These are phyloP conservation scores for Pseudococcus longispinus DNA, from an alignment of 2,888 invertebrate genomes.

Conservation along the genomic window DNA sequence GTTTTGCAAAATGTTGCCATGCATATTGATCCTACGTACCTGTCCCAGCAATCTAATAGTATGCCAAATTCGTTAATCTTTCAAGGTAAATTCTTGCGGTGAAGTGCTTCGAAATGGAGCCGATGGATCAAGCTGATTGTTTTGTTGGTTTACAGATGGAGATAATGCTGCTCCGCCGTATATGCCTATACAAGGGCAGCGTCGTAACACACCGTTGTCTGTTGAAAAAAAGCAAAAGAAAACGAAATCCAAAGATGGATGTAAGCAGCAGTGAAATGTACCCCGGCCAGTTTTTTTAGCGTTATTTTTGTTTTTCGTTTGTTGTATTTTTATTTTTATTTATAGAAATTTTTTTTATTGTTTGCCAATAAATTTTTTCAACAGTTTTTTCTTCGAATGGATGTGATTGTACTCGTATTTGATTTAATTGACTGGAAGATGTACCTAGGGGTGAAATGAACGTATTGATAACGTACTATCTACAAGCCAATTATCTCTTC, in stretches of 20 bases:
- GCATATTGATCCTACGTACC: constrained; percentile 73
- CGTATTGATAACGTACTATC: too few relatives aligned
- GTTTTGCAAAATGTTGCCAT: constrained; percentile 69
- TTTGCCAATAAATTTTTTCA: neutral
- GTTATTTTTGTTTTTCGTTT: neutral
- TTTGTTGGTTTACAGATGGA: neutral
- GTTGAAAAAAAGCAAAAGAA: constrained; percentile 71
- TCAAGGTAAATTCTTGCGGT: constrained; percentile 25
- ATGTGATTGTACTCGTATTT: too few relatives aligned
- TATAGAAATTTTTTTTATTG: constrained; percentile 25
- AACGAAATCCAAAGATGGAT: constrained; percentile 69
- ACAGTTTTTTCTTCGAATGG: neutral
- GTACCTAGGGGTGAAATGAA: too few relatives aligned
- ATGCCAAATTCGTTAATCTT: constrained; percentile 53
- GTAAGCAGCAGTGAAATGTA: constrained; percentile 68
- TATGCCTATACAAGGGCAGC: constrained; percentile 80
- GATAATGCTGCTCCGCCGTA: constrained; percentile 67
- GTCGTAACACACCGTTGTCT: constrained; percentile 67
- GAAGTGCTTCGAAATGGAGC: neutral
- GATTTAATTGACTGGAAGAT: too few relatives aligned
- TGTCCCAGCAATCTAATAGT: constrained; percentile 61
- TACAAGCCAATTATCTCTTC: too few relatives aligned
- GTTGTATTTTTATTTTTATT: neutral
- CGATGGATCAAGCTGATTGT: neutral
- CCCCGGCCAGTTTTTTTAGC: neutral